Percentiles rank a stretch among this genome's conserved stretches.
phyloP scores from a whole-genome alignment of 2,113 vertebrate genomes.

The Willisornis vidua region DNA sequence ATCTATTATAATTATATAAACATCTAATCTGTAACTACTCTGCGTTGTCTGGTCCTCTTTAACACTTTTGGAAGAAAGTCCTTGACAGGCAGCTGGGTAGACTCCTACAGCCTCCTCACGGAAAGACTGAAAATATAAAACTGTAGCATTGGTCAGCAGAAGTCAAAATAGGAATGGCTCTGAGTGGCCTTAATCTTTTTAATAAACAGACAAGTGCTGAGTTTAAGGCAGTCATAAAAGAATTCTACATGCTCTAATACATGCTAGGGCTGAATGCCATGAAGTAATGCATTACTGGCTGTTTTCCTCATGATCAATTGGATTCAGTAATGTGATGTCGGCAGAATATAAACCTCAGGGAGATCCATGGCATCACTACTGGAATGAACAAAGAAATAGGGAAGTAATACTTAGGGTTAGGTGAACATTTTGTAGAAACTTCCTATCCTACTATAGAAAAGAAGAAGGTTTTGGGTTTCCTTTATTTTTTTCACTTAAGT shows the following conservation, averaged over 20 bases:
- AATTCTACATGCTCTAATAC: background rate
- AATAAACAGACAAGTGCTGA: background rate
- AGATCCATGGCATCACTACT: background rate
- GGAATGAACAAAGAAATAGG: background rate
- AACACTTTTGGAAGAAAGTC: background rate
- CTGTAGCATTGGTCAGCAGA: background rate
- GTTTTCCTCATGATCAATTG: background rate
- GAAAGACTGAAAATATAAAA: background rate
- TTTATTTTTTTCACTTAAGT: background rate
- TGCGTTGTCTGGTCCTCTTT: background rate
- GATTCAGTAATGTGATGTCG: background rate
- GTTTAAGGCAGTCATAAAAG: background rate
- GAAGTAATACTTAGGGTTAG: background rate
- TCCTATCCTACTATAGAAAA: background rate
- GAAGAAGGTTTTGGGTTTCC: background rate
- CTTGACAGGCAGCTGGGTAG: background rate
- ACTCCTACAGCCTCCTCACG: background rate
- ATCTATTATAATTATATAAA: background rate
- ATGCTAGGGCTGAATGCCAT: background rate
- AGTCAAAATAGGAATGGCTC: background rate
- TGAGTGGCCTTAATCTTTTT: background rate
- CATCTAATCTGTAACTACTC: background rate
- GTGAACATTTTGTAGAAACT: background rate
- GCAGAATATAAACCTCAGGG: background rate
- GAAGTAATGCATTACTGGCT: fast-evolving